A percentile compares a stretch with the other conserved stretches of the same genome.
These are phyloP conservation scores for Tadarida brasiliensis DNA, from an alignment of 2,797 vertebrate genomes.

Conservation along the genomic window DNA sequence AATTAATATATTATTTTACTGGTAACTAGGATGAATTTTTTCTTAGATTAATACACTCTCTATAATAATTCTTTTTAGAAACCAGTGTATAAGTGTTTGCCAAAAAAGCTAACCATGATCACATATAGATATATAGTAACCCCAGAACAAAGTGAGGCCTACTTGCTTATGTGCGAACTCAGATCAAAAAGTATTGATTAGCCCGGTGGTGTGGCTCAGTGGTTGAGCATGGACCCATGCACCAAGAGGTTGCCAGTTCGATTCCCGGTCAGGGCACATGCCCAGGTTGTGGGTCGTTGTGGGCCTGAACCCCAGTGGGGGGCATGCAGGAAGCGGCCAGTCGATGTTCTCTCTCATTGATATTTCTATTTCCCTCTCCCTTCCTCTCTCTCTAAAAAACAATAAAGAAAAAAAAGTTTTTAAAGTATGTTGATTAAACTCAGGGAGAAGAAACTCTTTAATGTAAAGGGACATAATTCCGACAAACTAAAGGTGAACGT, in stretches of 20 bases:
- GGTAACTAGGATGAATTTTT: background rate
- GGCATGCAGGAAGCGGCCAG: no score
- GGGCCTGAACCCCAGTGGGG: background rate
- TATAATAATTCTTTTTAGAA: conserved; percentile 29
- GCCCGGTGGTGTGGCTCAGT: background rate
- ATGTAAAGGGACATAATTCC: background rate
- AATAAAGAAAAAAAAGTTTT: background rate
- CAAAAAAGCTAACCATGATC: background rate
- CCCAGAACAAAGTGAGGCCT: background rate
- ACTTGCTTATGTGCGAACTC: background rate
- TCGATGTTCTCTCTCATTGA: background rate
- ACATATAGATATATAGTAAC: background rate
- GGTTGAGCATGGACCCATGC: background rate
- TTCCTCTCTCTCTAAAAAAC: background rate
- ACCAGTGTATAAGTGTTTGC: background rate
- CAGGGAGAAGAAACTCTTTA: background rate
- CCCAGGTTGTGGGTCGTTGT: background rate
- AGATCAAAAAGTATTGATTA: conserved; percentile 14
- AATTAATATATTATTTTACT: background rate
- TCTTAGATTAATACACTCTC: background rate
- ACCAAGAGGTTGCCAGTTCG: background rate
- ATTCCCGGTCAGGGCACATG: background rate
- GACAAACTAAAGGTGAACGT: background rate
- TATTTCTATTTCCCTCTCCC: background rate
- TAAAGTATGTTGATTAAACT: background rate